phyloP scores from a whole-genome alignment of 2,113 vertebrate genomes.

The Anolis sagrei region DNA sequence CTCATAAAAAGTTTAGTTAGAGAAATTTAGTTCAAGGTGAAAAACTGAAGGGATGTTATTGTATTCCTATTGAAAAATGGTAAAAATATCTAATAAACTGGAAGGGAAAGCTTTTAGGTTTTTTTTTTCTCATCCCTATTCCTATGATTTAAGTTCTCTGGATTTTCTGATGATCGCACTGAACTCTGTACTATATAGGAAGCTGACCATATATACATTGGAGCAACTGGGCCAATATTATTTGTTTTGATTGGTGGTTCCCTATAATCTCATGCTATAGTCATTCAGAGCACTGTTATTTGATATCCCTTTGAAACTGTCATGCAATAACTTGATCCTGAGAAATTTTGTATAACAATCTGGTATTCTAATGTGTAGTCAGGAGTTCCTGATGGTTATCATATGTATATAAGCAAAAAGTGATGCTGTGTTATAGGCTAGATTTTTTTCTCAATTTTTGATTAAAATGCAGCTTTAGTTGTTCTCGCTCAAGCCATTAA shows the following conservation, averaged over 20 bases:
- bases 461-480: not conserved
- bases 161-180: not conserved
- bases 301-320: not conserved
- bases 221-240: not conserved
- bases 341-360: not conserved
- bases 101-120: not conserved
- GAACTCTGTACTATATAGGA: not conserved
- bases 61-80: not conserved
- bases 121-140: not conserved
- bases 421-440: not conserved
- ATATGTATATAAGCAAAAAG: not conserved
- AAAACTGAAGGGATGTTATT: not conserved
- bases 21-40: not conserved
- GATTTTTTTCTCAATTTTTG: not conserved
- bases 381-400: not conserved
- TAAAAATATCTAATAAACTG: not conserved
- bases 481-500: not conserved
- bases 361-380: not conserved
- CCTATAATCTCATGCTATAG: not conserved
- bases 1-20: constrained; percentile 29
- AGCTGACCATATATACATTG: not conserved
- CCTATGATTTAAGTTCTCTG: not conserved
- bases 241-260: not conserved
- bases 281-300: not conserved
- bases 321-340: not conserved